Conservation (phyloP, 2,113 vertebrate genomes). For the human region DNA sequence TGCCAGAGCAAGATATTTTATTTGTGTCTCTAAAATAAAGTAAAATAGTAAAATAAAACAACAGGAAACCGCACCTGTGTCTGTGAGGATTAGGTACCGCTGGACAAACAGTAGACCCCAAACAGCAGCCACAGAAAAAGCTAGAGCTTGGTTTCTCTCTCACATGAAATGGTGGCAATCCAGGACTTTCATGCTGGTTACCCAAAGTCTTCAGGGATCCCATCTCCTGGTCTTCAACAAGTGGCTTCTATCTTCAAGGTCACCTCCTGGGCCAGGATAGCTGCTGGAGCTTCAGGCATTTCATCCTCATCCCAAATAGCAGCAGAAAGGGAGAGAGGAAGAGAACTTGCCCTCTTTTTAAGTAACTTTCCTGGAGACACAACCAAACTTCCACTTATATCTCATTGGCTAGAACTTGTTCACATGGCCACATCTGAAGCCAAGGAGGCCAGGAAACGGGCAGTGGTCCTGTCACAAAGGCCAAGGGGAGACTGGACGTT, state of each 20-base stretch:
- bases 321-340: not conserved
- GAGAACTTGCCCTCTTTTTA: not conserved
- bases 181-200: not conserved
- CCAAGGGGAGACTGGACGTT: not conserved
- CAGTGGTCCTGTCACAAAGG: not conserved
- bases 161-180: not conserved
- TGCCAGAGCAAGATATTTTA: too few relatives aligned
- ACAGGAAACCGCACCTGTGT: too few relatives aligned
- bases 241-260: not conserved
- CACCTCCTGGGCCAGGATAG: not conserved
- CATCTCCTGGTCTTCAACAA: not conserved
- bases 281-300: not conserved
- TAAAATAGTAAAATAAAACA: too few relatives aligned
- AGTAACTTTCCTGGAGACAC: not conserved
- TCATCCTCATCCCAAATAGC: not conserved
- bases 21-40: too few relatives aligned
- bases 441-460: not conserved
- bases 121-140: not conserved
- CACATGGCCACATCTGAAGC: not conserved
- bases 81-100: not conserved
- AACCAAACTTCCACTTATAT: not conserved
- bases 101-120: not conserved
- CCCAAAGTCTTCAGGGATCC: not conserved
- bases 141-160: not conserved
- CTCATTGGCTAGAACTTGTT: not conserved